Base-by-base conservation (phyloP, 2,113 vertebrate species). In the Alaudala cheleensis region DNA sequence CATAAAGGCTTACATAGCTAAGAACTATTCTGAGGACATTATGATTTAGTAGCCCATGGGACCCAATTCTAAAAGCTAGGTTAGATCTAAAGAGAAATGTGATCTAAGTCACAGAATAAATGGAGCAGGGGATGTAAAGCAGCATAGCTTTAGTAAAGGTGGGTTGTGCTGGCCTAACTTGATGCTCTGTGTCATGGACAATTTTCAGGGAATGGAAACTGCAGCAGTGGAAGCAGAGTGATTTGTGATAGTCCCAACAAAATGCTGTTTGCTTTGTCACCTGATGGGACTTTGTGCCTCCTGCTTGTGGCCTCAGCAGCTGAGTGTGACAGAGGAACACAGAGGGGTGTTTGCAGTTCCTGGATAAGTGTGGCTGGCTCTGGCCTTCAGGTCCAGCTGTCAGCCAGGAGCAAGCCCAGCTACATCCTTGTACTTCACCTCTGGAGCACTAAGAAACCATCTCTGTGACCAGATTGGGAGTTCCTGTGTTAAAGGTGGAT, bases 141-240 rank as follows among this genome's bases (percentile, higher is more conserved):
- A 94, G 69, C 1, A 2, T 20, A 54, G 70, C 31, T 62, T 78
- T 87, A 54, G 51, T 14, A 14, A 40, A 51, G 33, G n/a, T 56
- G 26, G 50, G 23, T 42, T 47, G 15, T 81, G 50, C 51, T 65
- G 20, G 24, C 5, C 29, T 44, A 24, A 25, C 5, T 9, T 23
- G 14, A 7, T 64, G 14, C 67, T 40, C 40, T 6, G 0, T 50
- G 60, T 70, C 67, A n/a, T 0, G 1, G 20, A 29, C 16, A 61
- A 47, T 70, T 78, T 50, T 31, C 40, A 86, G 60, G 50, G 9
- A 47, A 16, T 21, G n/a, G 54, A 50, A 70, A 21, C 17, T 54
- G 39, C 47, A 87, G 73, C 34, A 47, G 70, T 40, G 58, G 47
- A 66, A 45, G 66, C 74, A 64, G 51, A 39, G 28, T 71, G 51